Evolutionary conservation across 2,888 invertebrate species (phyloP), one percentile per base, ranked within the genome.

Genomic region (Dysmachus trigonus): DNA sequence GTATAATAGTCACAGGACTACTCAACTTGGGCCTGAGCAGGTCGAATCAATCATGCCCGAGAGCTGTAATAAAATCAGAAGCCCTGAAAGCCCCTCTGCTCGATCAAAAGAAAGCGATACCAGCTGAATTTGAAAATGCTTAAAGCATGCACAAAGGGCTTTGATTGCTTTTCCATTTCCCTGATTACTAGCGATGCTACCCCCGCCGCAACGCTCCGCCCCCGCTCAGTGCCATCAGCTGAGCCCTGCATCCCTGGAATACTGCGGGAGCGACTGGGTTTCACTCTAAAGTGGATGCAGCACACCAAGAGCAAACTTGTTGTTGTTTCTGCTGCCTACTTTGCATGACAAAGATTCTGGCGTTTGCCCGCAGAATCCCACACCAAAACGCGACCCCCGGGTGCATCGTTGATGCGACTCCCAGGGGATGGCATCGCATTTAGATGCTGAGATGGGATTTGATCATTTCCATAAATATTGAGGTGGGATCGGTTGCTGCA

Each of bases 111-210:
- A 79, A 47, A 79, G 27, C 33, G 27, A 79, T 30, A 51, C 79
- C 41, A 30, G 47, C 79, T 79, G 30, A 79, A 47, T 79, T 79
- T 62, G 22, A 79, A 51, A 79, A 41, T 79, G 62, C 27, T 47
- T 79, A 27, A 79, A 79, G 8, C 79, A 41, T 30, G 27, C 79
- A 79, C 47, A 79, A 79, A 79, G 79, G 47, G 47, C 27, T 79
- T 47, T 51, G 79, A 79, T 79, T 79, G 79, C 79, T 79, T 79
- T 79, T 79, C 79, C 79, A 79, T 79, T 79, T 79, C 79, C 47
- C 79, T 79, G 79, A 79, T 79, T 79, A 79, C 79, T 79, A 79
- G 79, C 13, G 30, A 79, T 79, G 15, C 73, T n/a, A 33, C 72
- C 8, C 1, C 30, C 30, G 13, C 72, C 6, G n/a, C 31, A 10